These are phyloP conservation scores for Amphiprion clarkii DNA, from an alignment of 2,797 vertebrate species.

Conservation along the genomic window DNA sequence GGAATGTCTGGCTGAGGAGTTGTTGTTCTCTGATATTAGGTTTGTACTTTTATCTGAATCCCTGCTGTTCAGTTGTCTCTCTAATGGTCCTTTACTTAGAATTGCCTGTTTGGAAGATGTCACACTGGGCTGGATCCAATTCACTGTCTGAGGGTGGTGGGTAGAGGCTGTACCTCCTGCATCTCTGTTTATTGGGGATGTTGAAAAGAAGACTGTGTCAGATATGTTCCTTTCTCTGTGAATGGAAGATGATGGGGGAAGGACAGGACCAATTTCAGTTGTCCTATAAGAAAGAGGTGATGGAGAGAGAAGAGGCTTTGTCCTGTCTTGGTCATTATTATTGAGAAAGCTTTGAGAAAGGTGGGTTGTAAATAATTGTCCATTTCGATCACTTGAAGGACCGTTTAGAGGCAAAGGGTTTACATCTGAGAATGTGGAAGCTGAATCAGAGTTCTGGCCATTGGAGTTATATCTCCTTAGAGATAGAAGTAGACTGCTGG, in stretches of 20 bases:
- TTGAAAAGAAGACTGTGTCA: slow-evolving; percentile 47
- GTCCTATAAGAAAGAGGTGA: slow-evolving; percentile 41
- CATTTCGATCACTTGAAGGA: slow-evolving; percentile 42
- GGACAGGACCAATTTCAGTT: slow-evolving; percentile 23
- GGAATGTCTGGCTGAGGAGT: slow-evolving; percentile 36
- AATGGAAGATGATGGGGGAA: slow-evolving; percentile 38
- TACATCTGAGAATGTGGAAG: slow-evolving; percentile 42
- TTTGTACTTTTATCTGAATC: slow-evolving; percentile 34
- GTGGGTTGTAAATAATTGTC: slow-evolving; percentile 42
- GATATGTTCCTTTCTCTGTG: slow-evolving; percentile 43
- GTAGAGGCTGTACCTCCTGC: slow-evolving; percentile 12
- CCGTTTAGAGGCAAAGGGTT: slow-evolving; percentile 36
- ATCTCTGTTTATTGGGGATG: slow-evolving; percentile 41
- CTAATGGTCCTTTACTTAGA: slow-evolving; percentile 34
- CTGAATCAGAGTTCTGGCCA: slow-evolving; percentile 46
- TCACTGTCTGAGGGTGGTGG: slow-evolving; percentile 36
- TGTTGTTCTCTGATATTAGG: slow-evolving; percentile 24
- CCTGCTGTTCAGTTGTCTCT: slow-evolving; percentile 31
- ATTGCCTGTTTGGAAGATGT: slow-evolving; percentile 43
- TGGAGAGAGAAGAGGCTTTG: slow-evolving; percentile 52
- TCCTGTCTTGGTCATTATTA: slow-evolving; percentile 49
- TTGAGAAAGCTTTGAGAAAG: slow-evolving; percentile 44
- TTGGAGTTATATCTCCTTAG: slow-evolving; percentile 73
- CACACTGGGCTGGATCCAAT: slow-evolving; percentile 26
- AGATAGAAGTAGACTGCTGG: slow-evolving; percentile 83